Conservation (phyloP, 53 echinoderm and acorn worm genomes). For the Actinopyga echinites region DNA sequence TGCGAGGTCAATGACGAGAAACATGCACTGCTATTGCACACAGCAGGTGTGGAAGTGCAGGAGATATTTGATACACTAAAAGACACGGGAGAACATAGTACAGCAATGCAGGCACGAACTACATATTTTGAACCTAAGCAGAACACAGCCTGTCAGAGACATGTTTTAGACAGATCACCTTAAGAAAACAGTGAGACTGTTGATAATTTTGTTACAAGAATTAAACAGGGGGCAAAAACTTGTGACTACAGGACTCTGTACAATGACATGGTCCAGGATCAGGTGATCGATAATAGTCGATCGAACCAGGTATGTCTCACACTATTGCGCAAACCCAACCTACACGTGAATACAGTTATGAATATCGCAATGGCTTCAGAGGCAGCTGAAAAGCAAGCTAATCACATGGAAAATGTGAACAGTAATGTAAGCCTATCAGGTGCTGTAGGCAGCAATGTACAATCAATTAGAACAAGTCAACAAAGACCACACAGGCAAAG, state of each 20-base stretch:
- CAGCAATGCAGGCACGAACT: neutral
- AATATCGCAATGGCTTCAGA: too few relatives aligned
- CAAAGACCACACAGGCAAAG: too few relatives aligned
- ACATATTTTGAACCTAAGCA: constrained; percentile 30
- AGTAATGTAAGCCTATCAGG: too few relatives aligned
- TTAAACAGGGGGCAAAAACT: neutral
- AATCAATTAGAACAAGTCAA: too few relatives aligned
- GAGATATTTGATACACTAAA: constrained; percentile 8
- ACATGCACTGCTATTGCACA: constrained; percentile 44
- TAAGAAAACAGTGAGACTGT: constrained; percentile 16
- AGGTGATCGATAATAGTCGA: constrained; percentile 62
- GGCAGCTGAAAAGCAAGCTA: too few relatives aligned
- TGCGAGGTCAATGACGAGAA: constrained; percentile 20
- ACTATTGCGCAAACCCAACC: constrained; percentile 1
- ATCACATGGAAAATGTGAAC: too few relatives aligned
- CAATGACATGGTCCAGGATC: constrained; percentile 43
- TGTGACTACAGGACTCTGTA: constrained; percentile 27
- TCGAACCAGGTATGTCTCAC: constrained; percentile 46
- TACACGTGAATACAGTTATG: too few relatives aligned
- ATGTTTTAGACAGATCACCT: constrained; percentile 29
- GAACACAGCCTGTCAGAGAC: constrained; percentile 38
- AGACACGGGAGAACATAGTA: constrained; percentile 19
- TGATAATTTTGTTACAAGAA: constrained; percentile 29
- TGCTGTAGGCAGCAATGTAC: too few relatives aligned
- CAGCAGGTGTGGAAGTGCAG: constrained; percentile 42